A percentile compares a stretch with the other conserved stretches of the same genome.
phyloP scores from a whole-genome alignment of 1,140 invertebrate species.

The Ceratitis capitata region DNA sequence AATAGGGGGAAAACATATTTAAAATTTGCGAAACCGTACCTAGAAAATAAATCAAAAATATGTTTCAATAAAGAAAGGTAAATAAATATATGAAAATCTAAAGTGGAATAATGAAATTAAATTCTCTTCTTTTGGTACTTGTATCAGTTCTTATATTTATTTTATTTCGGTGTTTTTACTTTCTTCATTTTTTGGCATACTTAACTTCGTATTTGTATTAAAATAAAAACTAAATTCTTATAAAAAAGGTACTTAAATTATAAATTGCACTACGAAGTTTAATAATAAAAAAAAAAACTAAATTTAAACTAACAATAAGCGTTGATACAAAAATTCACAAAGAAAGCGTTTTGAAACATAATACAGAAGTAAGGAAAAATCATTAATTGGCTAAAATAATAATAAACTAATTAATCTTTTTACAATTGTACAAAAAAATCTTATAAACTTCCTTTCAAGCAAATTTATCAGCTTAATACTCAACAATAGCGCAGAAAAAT shows the following conservation, averaged over 20 bases:
- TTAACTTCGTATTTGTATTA: neutral
- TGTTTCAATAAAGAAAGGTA: too few species aligned
- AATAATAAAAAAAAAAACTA: neutral
- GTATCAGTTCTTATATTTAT: neutral
- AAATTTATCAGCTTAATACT: too few species aligned
- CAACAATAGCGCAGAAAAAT: too few species aligned
- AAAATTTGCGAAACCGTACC: too few species aligned
- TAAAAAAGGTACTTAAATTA: neutral
- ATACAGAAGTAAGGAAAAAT: too few species aligned
- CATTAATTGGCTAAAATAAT: too few species aligned
- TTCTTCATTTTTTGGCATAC: constrained; percentile 22
- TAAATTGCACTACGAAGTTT: constrained; percentile 32
- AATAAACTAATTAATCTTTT: neutral
- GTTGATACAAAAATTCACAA: neutral
- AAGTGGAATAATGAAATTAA: neutral
- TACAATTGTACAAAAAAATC: neutral
- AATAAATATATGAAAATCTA: too few species aligned
- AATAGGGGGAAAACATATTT: too few species aligned
- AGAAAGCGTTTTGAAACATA: neutral
- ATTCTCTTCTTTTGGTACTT: neutral
- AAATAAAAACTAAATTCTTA: neutral
- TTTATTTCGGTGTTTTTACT: constrained; percentile 17
- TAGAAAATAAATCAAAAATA: too few species aligned
- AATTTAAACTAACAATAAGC: neutral
- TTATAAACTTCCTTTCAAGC: too few species aligned